These are phyloP conservation scores for Halesus radiatus DNA, from an alignment of 1,140 invertebrate species.

Conservation along the genomic window DNA sequence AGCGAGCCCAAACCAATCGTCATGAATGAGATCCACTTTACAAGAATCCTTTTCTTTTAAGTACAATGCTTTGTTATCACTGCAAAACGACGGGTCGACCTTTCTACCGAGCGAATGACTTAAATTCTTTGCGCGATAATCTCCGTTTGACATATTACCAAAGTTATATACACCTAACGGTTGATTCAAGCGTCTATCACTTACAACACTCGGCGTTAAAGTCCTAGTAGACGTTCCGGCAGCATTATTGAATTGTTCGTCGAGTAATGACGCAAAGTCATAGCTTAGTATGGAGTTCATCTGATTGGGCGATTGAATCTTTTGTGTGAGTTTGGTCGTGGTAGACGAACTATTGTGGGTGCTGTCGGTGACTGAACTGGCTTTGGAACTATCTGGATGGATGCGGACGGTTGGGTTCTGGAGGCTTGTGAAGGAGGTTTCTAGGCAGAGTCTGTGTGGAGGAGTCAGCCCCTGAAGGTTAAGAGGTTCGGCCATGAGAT, in stretches of 20 bases:
- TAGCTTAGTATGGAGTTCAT: constrained; percentile 56
- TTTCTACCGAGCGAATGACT: constrained; percentile 24
- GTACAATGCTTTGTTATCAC: constrained; percentile 34
- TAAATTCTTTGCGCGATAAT: constrained; percentile 44
- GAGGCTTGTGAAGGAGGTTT: constrained; percentile 83
- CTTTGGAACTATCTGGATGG: constrained; percentile 53
- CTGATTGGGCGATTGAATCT: constrained; percentile 54
- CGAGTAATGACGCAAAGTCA: constrained; percentile 55
- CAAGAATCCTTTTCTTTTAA: constrained; percentile 40
- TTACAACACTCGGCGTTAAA: constrained; percentile 50
- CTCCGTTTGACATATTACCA: constrained; percentile 47
- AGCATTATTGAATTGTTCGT: constrained; percentile 53
- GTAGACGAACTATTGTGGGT: constrained; percentile 54
- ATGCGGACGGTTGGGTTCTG: constrained; percentile 68
- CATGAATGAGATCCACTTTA: constrained; percentile 70
- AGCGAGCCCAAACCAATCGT: constrained; percentile 79
- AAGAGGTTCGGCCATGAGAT: constrained; percentile 56
- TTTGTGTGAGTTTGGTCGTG: constrained; percentile 45
- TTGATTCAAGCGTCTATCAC: constrained; percentile 47
- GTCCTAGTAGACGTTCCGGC: constrained; percentile 48
- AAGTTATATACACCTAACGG: constrained; percentile 55
- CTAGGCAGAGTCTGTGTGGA: constrained; percentile 75
- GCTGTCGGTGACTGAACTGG: constrained; percentile 50
- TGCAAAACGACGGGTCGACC: constrained; percentile 15
- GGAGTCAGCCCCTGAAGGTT: constrained; percentile 61